These are phyloP conservation scores for Cheilosia vernalis DNA, from an alignment of 2,888 invertebrate species.

Conservation along the genomic window DNA sequence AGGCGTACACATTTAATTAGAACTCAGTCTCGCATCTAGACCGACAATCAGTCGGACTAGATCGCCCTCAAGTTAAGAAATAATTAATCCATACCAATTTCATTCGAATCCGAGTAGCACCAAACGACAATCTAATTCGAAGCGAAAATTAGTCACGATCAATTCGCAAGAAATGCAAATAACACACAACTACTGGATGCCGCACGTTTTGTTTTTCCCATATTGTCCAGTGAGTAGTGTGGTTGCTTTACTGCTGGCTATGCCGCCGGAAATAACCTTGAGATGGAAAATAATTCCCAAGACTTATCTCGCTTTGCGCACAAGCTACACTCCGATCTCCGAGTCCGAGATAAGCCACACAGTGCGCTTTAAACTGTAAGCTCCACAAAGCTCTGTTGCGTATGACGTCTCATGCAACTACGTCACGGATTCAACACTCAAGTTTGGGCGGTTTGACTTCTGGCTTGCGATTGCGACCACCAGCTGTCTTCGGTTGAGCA, in stretches of 20 bases:
- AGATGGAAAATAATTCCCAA: constrained; percentile 36
- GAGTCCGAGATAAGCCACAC: constrained; percentile 36
- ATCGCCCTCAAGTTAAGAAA: constrained; percentile 63
- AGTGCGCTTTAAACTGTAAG: constrained; percentile 51
- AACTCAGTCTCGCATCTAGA: constrained; percentile 27
- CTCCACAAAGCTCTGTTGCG: constrained; percentile 26
- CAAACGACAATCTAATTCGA: constrained; percentile 23
- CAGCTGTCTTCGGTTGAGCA: constrained; percentile 63
- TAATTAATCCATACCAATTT: constrained; percentile 56
- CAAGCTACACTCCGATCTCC: constrained; percentile 10
- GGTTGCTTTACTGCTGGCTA: background rate
- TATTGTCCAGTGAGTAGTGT: constrained; percentile 26
- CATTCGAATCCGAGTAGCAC: constrained; percentile 40
- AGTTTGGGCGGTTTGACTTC: constrained; percentile 59
- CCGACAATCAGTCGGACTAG: constrained; percentile 28
- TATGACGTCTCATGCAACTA: constrained; percentile 44
- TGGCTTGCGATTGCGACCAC: constrained; percentile 42
- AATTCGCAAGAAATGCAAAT: constrained; percentile 43
- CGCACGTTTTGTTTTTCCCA: constrained; percentile 20
- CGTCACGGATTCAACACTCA: constrained; percentile 47
- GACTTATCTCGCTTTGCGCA: constrained; percentile 17
- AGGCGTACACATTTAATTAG: constrained; percentile 16
- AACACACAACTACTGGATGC: constrained; percentile 39
- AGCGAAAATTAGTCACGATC: constrained; percentile 68
- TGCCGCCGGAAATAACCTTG: constrained; percentile 72